Evolutionary conservation across 2,113 vertebrate species (phyloP).

Genomic region (Pachypanchax playfairii): DNA sequence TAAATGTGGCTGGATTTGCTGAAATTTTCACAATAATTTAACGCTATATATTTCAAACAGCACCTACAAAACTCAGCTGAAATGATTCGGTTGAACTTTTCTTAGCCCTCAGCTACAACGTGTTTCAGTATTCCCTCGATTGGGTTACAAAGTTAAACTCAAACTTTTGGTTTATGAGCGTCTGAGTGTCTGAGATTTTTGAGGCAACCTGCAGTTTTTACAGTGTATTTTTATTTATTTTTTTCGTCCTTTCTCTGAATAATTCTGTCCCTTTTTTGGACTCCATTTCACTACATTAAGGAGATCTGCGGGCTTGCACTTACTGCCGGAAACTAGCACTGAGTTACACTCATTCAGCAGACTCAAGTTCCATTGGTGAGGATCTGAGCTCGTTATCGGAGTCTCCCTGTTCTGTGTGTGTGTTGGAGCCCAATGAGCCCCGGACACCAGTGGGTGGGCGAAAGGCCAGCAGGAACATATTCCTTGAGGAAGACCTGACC

Average conservation of each 20-base stretch:
- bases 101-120: background rate
- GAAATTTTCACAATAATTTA: too few relatives aligned
- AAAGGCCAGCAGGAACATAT: slow-evolving; percentile 96
- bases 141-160: too few relatives aligned
- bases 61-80: too few relatives aligned
- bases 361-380: slow-evolving; percentile 92
- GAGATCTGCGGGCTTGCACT: slow-evolving; percentile 95
- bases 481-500: slow-evolving; percentile 93
- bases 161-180: too few relatives aligned
- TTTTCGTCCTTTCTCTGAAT: background rate
- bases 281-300: slow-evolving; percentile 64
- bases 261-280: background rate
- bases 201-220: too few relatives aligned
- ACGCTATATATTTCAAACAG: too few relatives aligned
- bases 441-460: slow-evolving; percentile 92
- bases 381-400: slow-evolving; percentile 92
- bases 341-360: slow-evolving; percentile 94
- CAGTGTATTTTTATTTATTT: too few relatives aligned
- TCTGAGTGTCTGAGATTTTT: too few relatives aligned
- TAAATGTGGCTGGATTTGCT: too few relatives aligned
- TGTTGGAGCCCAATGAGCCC: slow-evolving; percentile 90
- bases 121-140: too few relatives aligned
- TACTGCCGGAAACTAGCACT: slow-evolving; percentile 97
- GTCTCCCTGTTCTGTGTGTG: slow-evolving; percentile 85
- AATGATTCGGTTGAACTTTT: too few relatives aligned